A percentile compares a stretch with the other conserved stretches of the same genome.
These are phyloP conservation scores for Crambe crambe DNA, from an alignment of 37 sponge, comb jelly and placozoan genomes.

Conservation along the genomic window DNA sequence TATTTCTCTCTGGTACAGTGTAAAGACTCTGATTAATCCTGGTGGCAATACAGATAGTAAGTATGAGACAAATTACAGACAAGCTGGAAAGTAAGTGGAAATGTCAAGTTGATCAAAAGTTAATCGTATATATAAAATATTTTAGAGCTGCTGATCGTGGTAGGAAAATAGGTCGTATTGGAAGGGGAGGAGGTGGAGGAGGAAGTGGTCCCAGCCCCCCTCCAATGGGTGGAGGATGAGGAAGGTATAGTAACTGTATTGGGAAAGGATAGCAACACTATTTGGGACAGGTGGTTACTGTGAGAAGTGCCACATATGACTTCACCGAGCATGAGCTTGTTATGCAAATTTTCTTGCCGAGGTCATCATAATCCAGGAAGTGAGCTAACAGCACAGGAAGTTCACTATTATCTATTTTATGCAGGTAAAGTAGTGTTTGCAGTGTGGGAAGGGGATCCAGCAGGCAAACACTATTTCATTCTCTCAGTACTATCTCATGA, in stretches of 20 bases:
- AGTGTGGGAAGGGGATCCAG: background rate
- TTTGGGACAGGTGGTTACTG: too few relatives aligned
- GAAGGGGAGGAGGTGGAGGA: conserved; percentile 37
- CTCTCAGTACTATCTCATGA: conserved; percentile 7
- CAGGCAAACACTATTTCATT: background rate
- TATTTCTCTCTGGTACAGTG: background rate
- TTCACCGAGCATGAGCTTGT: too few relatives aligned
- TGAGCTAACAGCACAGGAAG: too few relatives aligned
- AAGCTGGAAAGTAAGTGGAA: conserved; percentile 33
- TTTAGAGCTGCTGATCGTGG: conserved; percentile 38
- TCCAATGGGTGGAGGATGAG: conserved; percentile 67
- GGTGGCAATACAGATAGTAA: conserved; percentile 7
- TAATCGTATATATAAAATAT: background rate
- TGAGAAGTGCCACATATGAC: too few relatives aligned
- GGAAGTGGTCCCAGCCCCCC: conserved; percentile 39
- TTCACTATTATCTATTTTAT: too few relatives aligned
- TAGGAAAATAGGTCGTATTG: conserved; percentile 36
- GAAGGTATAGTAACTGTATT: conserved; percentile 12
- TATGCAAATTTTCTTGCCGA: too few relatives aligned
- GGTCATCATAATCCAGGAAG: too few relatives aligned
- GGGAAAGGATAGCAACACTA: too few relatives aligned
- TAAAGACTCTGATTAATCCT: conserved; percentile 43
- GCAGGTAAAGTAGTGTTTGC: background rate
- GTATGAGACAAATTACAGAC: conserved; percentile 46
- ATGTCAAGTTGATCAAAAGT: too few relatives aligned